These are phyloP conservation scores for Fulmarus glacialis DNA, from an alignment of 2,113 vertebrate genomes.

Conservation along the genomic window DNA sequence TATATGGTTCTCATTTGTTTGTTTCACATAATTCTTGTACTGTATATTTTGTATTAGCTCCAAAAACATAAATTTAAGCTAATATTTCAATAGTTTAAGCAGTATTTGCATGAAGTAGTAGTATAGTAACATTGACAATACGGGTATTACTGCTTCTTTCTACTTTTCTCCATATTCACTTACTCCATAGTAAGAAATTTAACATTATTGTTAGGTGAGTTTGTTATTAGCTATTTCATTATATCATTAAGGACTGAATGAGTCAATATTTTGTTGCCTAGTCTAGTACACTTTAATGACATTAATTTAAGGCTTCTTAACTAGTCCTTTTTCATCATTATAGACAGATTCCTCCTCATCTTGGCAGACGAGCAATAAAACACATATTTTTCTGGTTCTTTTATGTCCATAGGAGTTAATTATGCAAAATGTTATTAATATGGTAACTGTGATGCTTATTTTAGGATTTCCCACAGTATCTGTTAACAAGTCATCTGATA, in stretches of 20 bases:
- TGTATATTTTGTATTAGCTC: not conserved
- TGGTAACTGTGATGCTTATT: not conserved
- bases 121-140: not conserved
- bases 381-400: not conserved
- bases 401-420: not conserved
- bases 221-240: not conserved
- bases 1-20: not conserved
- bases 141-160: accelerated
- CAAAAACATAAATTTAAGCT: not conserved
- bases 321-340: not conserved
- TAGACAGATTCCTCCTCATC: not conserved
- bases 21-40: not conserved
- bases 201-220: not conserved
- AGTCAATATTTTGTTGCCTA: not conserved
- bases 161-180: not conserved
- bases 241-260: not conserved
- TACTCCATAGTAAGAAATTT: not conserved
- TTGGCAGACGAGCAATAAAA: not conserved
- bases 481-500: not conserved
- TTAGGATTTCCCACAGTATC: not conserved
- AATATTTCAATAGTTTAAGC: not conserved
- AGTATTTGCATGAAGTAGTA: not conserved
- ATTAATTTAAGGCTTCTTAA: not conserved
- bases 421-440: not conserved
- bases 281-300: not conserved